These are phyloP conservation scores for Rhombomys opimus DNA, from an alignment of 2,113 vertebrate species.

Conservation along the genomic window DNA sequence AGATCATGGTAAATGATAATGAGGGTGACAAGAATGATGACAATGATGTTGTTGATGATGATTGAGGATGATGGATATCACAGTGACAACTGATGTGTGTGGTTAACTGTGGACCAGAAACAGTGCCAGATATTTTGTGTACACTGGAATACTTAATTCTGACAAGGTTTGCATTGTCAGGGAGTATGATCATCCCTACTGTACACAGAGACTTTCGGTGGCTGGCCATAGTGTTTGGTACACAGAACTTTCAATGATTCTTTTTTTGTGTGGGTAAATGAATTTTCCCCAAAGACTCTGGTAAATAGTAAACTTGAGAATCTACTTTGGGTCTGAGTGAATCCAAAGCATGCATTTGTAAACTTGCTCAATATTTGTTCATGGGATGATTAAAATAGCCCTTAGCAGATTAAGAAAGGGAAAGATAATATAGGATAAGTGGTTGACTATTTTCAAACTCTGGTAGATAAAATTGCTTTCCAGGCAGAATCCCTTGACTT, in stretches of 20 bases:
- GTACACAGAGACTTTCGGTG: neutral
- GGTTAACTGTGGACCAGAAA: neutral
- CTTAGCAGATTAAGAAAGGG: conserved; percentile 6
- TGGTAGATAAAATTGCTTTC: conserved; percentile 13
- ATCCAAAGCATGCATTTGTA: neutral
- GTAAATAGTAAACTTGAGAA: neutral
- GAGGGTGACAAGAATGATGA: too few species aligned
- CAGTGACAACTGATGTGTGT: neutral
- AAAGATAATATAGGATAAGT: neutral
- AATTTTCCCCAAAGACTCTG: neutral
- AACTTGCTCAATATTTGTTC: neutral
- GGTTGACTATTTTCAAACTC: conserved; percentile 23
- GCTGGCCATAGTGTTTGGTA: neutral
- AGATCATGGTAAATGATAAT: neutral
- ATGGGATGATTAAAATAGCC: neutral
- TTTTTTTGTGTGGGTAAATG: neutral
- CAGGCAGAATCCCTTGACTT: neutral
- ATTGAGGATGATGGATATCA: neutral
- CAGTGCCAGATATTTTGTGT: neutral
- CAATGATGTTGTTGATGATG: neutral
- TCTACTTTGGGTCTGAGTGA: neutral
- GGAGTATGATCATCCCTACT: neutral
- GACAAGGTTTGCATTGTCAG: neutral
- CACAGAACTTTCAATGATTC: neutral
- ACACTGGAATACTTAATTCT: neutral